Conservation (phyloP, 2,113 vertebrate species). For the Epinephelus moara region DNA sequence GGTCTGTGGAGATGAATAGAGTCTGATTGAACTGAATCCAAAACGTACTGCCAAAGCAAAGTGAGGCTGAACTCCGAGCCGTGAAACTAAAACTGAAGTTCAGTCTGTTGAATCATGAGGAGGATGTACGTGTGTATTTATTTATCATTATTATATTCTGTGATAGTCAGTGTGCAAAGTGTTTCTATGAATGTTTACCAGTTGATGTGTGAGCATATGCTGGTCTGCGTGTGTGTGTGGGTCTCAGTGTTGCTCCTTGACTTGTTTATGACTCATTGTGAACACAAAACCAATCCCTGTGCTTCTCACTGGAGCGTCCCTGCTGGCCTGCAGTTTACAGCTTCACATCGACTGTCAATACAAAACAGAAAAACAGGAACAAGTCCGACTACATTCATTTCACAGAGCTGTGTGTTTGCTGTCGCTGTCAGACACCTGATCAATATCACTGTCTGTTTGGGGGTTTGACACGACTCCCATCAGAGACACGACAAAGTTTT, state of each 20-base stretch:
- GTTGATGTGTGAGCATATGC: neutral
- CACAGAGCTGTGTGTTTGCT: neutral
- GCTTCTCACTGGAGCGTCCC: neutral
- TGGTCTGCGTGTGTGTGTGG: neutral
- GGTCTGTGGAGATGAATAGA: neutral
- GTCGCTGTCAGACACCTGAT: neutral
- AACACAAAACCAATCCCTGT: neutral
- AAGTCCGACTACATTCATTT: neutral
- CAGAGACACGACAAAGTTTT: neutral
- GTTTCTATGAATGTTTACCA: neutral
- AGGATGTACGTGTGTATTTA: neutral
- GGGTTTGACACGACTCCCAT: neutral
- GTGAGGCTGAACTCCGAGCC: neutral
- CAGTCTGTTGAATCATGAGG: neutral
- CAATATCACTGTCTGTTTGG: neutral
- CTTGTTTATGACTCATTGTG: neutral
- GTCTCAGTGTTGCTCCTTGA: neutral
- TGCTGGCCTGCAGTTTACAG: slow-evolving; percentile 8
- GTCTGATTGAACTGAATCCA: neutral
- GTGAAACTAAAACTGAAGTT: neutral
- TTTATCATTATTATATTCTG: neutral
- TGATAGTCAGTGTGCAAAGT: neutral
- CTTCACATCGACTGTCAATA: neutral
- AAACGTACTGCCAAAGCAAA: slow-evolving; percentile 18
- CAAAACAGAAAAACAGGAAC: neutral